phyloP scores from a whole-genome alignment of 2,888 invertebrate species.

The Poecilobothrus nobilitatus region DNA sequence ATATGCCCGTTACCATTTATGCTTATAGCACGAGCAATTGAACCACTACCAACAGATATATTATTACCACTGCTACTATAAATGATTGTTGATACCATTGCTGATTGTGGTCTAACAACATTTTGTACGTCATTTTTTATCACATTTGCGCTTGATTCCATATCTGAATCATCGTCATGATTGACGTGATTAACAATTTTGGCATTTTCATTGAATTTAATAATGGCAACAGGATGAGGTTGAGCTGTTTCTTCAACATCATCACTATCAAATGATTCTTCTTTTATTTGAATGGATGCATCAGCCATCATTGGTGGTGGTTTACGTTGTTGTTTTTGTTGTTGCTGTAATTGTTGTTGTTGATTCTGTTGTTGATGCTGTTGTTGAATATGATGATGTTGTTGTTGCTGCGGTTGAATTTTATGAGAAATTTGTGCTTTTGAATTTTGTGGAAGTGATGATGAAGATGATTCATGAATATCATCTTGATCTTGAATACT shows the following conservation, averaged over 20 bases:
- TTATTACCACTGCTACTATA: slow-evolving; percentile 8
- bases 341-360: slow-evolving; percentile 19
- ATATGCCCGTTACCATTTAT: background rate
- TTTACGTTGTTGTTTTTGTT: slow-evolving; percentile 27
- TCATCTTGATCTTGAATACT: slow-evolving; percentile 1
- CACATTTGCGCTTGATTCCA: slow-evolving; percentile 28
- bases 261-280: background rate
- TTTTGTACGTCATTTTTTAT: slow-evolving; percentile 40
- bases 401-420: slow-evolving; percentile 14
- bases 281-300: background rate
- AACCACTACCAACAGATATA: background rate
- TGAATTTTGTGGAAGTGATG: background rate
- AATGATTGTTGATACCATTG: slow-evolving; percentile 19
- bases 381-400: slow-evolving; percentile 19
- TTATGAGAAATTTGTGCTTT: background rate
- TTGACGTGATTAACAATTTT: slow-evolving; percentile 9
- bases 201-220: slow-evolving; percentile 4
- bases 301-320: slow-evolving; percentile 26
- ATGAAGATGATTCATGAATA: background rate
- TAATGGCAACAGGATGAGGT: background rate
- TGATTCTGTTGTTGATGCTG: slow-evolving; percentile 21
- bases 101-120: slow-evolving; percentile 26
- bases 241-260: background rate
- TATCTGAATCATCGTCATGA: slow-evolving; percentile 7
- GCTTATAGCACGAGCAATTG: slow-evolving; percentile 1